Evolutionary conservation across 2,113 vertebrate species (phyloP).

Genomic region (Sporophila hypoxantha): DNA sequence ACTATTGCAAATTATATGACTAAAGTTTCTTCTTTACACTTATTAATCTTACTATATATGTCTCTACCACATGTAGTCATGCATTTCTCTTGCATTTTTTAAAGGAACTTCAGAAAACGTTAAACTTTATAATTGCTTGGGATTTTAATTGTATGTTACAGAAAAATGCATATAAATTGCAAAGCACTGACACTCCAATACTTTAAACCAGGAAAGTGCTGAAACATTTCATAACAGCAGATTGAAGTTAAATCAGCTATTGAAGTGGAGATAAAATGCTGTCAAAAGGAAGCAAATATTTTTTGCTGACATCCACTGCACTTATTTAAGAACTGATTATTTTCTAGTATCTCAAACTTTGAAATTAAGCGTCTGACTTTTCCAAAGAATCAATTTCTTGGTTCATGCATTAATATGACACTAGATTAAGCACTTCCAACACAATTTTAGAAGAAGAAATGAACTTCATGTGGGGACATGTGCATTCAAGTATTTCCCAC

Average conservation of each 20-base stretch:
- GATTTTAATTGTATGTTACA: slow-evolving; percentile 9
- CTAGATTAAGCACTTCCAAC: not conserved
- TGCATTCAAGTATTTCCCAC: not conserved
- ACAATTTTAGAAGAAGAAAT: not conserved
- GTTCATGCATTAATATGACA: not conserved
- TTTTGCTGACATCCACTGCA: slow-evolving; percentile 38
- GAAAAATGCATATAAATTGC: slow-evolving; percentile 19
- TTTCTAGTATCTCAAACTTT: slow-evolving; percentile 7
- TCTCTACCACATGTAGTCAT: not conserved
- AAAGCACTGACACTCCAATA: not conserved
- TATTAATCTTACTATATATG: slow-evolving; percentile 4
- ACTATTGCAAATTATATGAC: not conserved
- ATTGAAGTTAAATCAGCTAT: slow-evolving; percentile 51
- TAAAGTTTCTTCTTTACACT: slow-evolving; percentile 10
- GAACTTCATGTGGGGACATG: not conserved
- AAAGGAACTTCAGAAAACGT: not conserved
- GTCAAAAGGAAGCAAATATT: slow-evolving; percentile 30
- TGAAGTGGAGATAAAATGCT: slow-evolving; percentile 49
- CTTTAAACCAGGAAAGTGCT: slow-evolving; percentile 15
- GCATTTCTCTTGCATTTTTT: slow-evolving; percentile 7
- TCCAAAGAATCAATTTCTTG: slow-evolving; percentile 22
- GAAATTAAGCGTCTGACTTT: slow-evolving; percentile 10
- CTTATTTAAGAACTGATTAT: slow-evolving; percentile 31
- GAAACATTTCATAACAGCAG: slow-evolving; percentile 39
- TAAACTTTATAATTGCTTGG: not conserved